Conservation (phyloP, 1,140 invertebrate species). For the Drosophila asahinai region DNA sequence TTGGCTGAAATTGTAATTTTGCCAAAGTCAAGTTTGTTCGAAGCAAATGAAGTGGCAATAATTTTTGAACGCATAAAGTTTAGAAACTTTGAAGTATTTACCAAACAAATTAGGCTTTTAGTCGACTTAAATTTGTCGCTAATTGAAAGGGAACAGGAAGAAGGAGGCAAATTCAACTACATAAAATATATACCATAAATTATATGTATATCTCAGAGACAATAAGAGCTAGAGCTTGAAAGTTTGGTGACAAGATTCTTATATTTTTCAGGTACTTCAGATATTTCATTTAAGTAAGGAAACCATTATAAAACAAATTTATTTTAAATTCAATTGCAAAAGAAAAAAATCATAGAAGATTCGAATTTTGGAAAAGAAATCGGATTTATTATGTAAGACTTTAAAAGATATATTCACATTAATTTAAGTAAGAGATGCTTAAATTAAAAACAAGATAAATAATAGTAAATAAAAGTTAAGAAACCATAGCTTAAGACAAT, state of each 20-base stretch:
- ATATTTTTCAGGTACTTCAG: too few species aligned
- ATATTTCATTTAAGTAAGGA: not conserved
- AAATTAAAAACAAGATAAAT: not conserved
- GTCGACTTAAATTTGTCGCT: not conserved
- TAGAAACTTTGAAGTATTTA: not conserved
- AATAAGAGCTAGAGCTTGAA: too few species aligned
- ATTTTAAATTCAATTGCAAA: not conserved
- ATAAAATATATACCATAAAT: too few species aligned
- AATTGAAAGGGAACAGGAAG: not conserved
- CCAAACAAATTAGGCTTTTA: not conserved
- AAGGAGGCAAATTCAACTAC: too few species aligned
- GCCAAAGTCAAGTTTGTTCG: slow-evolving; percentile 11
- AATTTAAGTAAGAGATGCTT: not conserved
- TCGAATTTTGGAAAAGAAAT: too few species aligned
- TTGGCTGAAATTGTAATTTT: slow-evolving; percentile 6
- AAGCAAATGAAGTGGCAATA: slow-evolving; percentile 23
- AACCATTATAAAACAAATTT: not conserved
- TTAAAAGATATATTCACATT: not conserved
- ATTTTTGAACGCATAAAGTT: not conserved
- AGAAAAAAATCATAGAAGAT: not conserved
- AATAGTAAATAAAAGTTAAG: too few species aligned
- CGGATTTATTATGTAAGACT: not conserved
- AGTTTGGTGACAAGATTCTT: too few species aligned
- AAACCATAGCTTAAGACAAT: too few species aligned
- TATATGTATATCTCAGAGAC: too few species aligned